Conservation (phyloP, 2,797 vertebrate species). For the Hoplostethus atlanticus region DNA sequence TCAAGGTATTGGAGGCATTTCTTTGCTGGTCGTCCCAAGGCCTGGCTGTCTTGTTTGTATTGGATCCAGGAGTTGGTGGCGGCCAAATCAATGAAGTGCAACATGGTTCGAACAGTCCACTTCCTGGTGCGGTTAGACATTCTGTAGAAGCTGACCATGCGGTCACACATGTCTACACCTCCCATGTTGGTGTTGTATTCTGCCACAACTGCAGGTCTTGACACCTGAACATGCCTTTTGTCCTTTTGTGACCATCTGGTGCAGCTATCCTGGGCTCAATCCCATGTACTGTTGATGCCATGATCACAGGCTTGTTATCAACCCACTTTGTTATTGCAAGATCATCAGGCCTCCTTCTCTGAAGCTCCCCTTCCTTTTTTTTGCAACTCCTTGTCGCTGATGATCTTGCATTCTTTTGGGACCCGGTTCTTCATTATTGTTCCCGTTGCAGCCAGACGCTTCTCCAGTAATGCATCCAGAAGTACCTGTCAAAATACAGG, state of each 20-base stretch:
- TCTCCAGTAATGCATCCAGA: too few species aligned
- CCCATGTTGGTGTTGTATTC: slow-evolving; percentile 42
- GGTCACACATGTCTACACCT: slow-evolving; percentile 44
- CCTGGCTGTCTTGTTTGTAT: slow-evolving; percentile 36
- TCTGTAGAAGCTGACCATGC: slow-evolving; percentile 38
- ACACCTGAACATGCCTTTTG: slow-evolving; percentile 25
- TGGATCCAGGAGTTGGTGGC: slow-evolving; percentile 50
- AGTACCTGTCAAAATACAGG: too few species aligned
- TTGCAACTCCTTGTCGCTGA: too few species aligned
- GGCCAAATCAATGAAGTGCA: slow-evolving; percentile 44
- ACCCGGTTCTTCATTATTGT: too few species aligned
- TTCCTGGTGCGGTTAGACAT: slow-evolving; percentile 48
- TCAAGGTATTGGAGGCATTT: slow-evolving; percentile 24
- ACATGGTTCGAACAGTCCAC: slow-evolving; percentile 23
- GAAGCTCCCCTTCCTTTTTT: too few species aligned
- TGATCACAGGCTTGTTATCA: slow-evolving; percentile 17
- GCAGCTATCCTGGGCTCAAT: slow-evolving; percentile 39
- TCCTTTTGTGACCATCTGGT: slow-evolving; percentile 44
- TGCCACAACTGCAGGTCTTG: slow-evolving; percentile 25
- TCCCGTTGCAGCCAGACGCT: too few species aligned
- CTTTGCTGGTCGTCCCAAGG: slow-evolving; percentile 6
- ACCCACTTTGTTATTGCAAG: slow-evolving; percentile 43
- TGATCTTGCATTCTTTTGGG: too few species aligned
- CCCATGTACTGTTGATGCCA: slow-evolving; percentile 23
- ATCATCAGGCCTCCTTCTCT: slow-evolving; percentile 10